Evolutionary conservation across 1,140 invertebrate species (phyloP).

Genomic region (Homarus americanus): DNA sequence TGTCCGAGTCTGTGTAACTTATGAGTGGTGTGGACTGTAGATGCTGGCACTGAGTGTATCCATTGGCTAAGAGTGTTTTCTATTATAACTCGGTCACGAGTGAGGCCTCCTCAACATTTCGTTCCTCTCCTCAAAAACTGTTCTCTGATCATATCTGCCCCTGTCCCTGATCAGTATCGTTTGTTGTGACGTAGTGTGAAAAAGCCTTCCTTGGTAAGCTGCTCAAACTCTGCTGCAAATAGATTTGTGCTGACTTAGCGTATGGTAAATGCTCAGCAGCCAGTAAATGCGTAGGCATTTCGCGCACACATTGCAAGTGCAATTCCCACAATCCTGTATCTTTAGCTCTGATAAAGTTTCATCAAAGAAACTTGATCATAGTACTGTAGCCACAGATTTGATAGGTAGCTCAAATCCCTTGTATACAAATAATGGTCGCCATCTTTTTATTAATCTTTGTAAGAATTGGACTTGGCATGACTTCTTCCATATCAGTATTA

Average conservation of each 20-base stretch:
- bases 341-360: background rate
- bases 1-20: too few species aligned
- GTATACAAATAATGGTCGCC: background rate
- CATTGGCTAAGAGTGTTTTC: too few species aligned
- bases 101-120: background rate
- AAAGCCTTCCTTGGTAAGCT: too few species aligned
- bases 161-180: too few species aligned
- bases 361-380: too few species aligned
- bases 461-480: too few species aligned
- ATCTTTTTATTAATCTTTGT: background rate
- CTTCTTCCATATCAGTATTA: background rate
- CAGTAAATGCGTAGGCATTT: background rate
- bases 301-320: too few species aligned
- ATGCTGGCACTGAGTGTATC: too few species aligned
- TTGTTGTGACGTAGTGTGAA: background rate
- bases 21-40: too few species aligned
- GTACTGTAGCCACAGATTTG: too few species aligned
- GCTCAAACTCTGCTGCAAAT: constrained; percentile 10
- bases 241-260: constrained; percentile 2
- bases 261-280: too few species aligned
- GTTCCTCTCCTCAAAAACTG: background rate
- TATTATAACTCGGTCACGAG: background rate
- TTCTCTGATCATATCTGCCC: background rate
- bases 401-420: background rate
- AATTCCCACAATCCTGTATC: background rate